phyloP scores from a whole-genome alignment of 2,888 invertebrate genomes.

The Geotrupes spiniger region DNA sequence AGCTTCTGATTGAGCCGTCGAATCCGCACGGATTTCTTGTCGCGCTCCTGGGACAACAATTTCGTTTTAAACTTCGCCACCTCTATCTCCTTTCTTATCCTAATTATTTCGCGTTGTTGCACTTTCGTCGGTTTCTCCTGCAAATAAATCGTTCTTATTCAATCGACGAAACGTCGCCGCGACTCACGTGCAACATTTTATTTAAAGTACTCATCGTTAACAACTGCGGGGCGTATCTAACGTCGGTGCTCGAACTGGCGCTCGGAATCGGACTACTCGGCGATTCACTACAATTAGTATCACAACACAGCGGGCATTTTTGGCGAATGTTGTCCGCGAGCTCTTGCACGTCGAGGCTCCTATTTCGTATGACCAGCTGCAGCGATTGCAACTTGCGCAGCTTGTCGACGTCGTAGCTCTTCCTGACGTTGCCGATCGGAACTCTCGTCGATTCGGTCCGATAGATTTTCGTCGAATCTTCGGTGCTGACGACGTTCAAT shows the following conservation, averaged over 20 bases:
- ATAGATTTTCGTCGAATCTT: constrained; percentile 37
- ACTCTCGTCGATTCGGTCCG: constrained; percentile 53
- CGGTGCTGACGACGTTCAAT: constrained; percentile 40
- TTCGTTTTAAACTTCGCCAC: constrained; percentile 66
- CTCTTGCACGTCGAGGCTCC: constrained; percentile 60
- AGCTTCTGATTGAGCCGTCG: constrained; percentile 64
- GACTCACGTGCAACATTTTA: constrained; percentile 45
- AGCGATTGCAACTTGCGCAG: constrained; percentile 67
- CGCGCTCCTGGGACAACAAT: constrained; percentile 67
- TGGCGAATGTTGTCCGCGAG: constrained; percentile 48
- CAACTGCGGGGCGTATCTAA: constrained; percentile 44
- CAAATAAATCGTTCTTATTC: too few species aligned
- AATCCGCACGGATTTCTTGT: constrained; percentile 61
- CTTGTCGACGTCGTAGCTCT: constrained; percentile 70
- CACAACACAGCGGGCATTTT: constrained; percentile 31
- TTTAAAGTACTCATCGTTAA: constrained; percentile 49
- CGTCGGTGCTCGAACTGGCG: constrained; percentile 27
- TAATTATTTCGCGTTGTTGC: constrained; percentile 62
- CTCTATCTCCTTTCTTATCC: constrained; percentile 68
- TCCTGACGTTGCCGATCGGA: constrained; percentile 62
- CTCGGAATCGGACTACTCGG: constrained; percentile 18
- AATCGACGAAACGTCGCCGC: too few species aligned
- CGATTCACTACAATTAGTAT: constrained; percentile 16
- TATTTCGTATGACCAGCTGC: constrained; percentile 71
- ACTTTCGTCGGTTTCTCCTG: constrained; percentile 62